Conservation (phyloP, 2,888 invertebrate species). For the Creontiades dilutus region DNA sequence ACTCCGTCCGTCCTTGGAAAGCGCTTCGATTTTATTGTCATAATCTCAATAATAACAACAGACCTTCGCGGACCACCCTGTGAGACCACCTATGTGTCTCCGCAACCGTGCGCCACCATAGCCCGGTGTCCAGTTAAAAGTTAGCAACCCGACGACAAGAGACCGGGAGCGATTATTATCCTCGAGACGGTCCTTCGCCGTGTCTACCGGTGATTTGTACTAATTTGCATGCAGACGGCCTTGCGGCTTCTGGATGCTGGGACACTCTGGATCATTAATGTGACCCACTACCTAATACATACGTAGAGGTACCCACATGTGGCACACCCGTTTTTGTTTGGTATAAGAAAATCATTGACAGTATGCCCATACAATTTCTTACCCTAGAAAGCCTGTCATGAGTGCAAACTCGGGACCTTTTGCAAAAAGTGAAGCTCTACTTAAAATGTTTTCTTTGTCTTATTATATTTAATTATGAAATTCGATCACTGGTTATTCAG, state of each 20-base stretch:
- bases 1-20: constrained; percentile 23
- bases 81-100: not conserved
- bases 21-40: not conserved
- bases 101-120: no score
- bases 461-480: no score
- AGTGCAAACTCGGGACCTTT: no score
- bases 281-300: no score
- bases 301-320: no score
- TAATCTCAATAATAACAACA: not conserved
- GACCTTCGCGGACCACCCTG: not conserved
- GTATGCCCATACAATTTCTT: no score
- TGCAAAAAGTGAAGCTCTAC: no score
- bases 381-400: no score
- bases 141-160: not conserved
- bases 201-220: not conserved
- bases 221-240: constrained; percentile 10
- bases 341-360: no score
- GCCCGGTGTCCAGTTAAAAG: not conserved
- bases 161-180: constrained; percentile 17
- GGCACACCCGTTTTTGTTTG: no score
- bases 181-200: constrained; percentile 7
- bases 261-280: not conserved
- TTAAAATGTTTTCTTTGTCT: no score
- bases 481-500: no score
- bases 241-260: not conserved